Base-by-base conservation (phyloP, 1,140 invertebrate genomes). In the Euura lappo region DNA sequence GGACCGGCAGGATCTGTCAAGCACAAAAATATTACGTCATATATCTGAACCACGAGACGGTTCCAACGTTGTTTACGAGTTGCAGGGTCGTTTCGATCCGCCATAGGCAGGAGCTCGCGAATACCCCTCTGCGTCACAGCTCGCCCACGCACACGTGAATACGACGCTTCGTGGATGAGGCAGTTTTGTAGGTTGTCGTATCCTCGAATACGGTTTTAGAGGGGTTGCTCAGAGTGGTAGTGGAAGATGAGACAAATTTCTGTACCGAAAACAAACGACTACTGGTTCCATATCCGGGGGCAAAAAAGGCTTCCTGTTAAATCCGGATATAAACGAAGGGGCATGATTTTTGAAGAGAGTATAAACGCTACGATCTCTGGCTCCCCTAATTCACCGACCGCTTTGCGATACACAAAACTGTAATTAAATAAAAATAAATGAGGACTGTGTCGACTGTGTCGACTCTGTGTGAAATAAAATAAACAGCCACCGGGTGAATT, bases 1-100 rank as follows among this genome's bases (percentile, higher is more conserved):
- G 68, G 79, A 81, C 79, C 75, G 77, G 73, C 72, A 72, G 79
- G 79, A 81, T 80, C 79, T 81, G 79, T 80, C 79, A 81, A 76
- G 79, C 78, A 81, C 79, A 77, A 81, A 81, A 80, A 81, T 81
- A 81, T 81, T 78, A 81, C 79, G 78, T 81, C 79, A 80, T 81
- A 81, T 81, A 81, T 81, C 76, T 78, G 74, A 51, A 72, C 71
- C 76, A 47, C 70, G 51, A 81, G 79, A 81, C 79, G 74, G 79
- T 76, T 78, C 75, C 76, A 67, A 72, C 72, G 75, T 81, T 81
- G 79, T 81, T 81, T 81, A 81, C 79, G 79, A 80, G 77, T 81
- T 73, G 74, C 76, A 76, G 79, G 78, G 79, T 81, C 79, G 79
- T 81, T 81, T 80, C 78, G 74, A 80, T n/a, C 51, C 51, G 51